Base-by-base conservation (phyloP, 2,113 vertebrate species). In the Apodemus sylvaticus region DNA sequence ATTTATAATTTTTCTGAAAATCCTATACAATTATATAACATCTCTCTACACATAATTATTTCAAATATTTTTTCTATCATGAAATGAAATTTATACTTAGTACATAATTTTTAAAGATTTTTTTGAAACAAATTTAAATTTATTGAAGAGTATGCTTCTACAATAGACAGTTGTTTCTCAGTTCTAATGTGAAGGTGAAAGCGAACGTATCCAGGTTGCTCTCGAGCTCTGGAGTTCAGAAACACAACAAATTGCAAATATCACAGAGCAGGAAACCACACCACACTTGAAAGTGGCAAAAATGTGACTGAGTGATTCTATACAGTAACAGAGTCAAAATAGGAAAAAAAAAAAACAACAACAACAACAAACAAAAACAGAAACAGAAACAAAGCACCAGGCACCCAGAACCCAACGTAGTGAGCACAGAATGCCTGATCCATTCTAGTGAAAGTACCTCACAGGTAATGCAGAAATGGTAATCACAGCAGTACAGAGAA, bases 371-470 rank as follows among this genome's bases (percentile, higher is more conserved):
- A 81, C 42, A n/a, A 0, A 70, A 94, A 86, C 3, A 74, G 0
- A 22, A 53, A 51, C 29, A 76, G 20, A 26, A 79, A 34, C 68
- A 53, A 68, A 62, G 5, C n/a, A 94, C 8, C 55, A 76, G 48
- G 89, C 96, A 70, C 94, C 96, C 97, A 92, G 93, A 98, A 97
- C 98, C 98, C 98, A 97, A 97, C 97, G 79, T 83, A 81, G 90
- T 90, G 97, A 94, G 83, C 91, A 98, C 97, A 97, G 90, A 89
- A 96, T 94, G 10, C 71, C 92, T 95, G 97, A 68, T 94, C 82
- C 87, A 95, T 91, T 90, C 66, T 87, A 97, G 88, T 96, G 97
- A 98, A 98, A 89, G 97, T 96, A 97, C 98, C 96, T 91, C 48
- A 77, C 45, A 89, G 20, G 36, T 24, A 89, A 81, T 68, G 1